phyloP scores from a whole-genome alignment of 2,888 invertebrate species.

The Pyrgus malvae region DNA sequence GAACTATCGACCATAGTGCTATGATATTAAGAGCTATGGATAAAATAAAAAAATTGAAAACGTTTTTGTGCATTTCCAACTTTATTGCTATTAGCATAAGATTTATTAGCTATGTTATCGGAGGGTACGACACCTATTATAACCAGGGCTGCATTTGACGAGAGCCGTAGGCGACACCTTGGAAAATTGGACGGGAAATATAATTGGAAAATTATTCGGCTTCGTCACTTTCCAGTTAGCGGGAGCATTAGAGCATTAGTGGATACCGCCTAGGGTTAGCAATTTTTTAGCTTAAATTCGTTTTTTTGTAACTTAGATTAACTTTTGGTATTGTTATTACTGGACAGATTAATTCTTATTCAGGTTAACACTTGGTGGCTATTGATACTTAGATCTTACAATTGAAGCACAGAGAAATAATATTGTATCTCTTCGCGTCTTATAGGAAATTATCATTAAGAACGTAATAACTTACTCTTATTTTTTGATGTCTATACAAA shows the following conservation, averaged over 20 bases:
- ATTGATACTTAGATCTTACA: too few species aligned
- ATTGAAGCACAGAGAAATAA: too few species aligned
- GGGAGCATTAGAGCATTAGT: conserved; percentile 42
- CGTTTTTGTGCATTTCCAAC: conserved; percentile 13
- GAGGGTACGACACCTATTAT: conserved; percentile 40
- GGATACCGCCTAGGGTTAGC: conserved; percentile 35
- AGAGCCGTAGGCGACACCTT: conserved; percentile 78
- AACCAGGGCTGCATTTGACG: conserved; percentile 75
- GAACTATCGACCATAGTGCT: neutral
- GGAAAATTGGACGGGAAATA: conserved; percentile 81
- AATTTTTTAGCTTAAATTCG: conserved; percentile 32
- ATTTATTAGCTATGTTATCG: conserved; percentile 14
- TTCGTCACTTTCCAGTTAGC: conserved; percentile 61
- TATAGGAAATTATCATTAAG: too few species aligned
- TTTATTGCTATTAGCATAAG: conserved; percentile 24
- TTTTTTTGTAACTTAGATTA: conserved; percentile 4
- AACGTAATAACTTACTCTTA: too few species aligned
- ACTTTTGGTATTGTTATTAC: neutral
- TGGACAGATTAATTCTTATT: too few species aligned
- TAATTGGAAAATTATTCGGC: conserved; percentile 81
- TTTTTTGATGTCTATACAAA: too few species aligned
- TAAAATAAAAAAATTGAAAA: too few species aligned
- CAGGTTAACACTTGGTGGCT: too few species aligned
- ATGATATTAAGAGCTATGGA: conserved; percentile 1
- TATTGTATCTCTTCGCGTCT: too few species aligned